Conservation (phyloP, 2,888 invertebrate species). For the Habroteleia sp. region DNA sequence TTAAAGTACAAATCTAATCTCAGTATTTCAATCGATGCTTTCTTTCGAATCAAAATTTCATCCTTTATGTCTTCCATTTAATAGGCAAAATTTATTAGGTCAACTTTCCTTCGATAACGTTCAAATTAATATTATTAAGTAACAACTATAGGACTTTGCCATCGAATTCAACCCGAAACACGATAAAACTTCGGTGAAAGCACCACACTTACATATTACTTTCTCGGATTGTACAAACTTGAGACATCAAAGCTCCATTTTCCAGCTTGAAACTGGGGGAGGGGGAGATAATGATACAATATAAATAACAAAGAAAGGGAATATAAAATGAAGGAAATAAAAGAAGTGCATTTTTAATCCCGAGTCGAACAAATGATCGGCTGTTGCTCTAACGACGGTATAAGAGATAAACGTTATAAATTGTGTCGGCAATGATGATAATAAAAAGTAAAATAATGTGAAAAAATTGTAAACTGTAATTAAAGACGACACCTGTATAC, state of each 20-base stretch:
- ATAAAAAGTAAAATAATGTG: constrained; percentile 66
- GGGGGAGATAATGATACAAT: constrained; percentile 50
- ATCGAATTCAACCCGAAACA: neutral
- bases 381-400: constrained; percentile 76
- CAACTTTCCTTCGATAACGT: constrained; percentile 3
- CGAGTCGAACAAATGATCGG: constrained; percentile 71
- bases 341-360: constrained; percentile 56
- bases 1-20: constrained; percentile 25
- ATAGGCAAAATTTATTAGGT: constrained; percentile 2
- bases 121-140: neutral
- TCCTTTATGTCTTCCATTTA: constrained; percentile 35
- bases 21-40: constrained; percentile 3
- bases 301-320: constrained; percentile 9
- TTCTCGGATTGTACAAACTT: constrained; percentile 3
- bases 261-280: constrained; percentile 30
- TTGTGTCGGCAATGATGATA: constrained; percentile 75
- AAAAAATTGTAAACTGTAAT: constrained; percentile 79
- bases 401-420: constrained; percentile 72
- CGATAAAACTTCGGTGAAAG: neutral
- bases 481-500: constrained; percentile 77
- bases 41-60: constrained; percentile 8
- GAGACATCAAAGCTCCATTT: constrained; percentile 8
- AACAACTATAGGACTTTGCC: neutral
- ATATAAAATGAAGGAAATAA: neutral
- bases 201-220: neutral